Base-by-base conservation (phyloP, 1,140 invertebrate genomes). In the Papilio polyxenes region DNA sequence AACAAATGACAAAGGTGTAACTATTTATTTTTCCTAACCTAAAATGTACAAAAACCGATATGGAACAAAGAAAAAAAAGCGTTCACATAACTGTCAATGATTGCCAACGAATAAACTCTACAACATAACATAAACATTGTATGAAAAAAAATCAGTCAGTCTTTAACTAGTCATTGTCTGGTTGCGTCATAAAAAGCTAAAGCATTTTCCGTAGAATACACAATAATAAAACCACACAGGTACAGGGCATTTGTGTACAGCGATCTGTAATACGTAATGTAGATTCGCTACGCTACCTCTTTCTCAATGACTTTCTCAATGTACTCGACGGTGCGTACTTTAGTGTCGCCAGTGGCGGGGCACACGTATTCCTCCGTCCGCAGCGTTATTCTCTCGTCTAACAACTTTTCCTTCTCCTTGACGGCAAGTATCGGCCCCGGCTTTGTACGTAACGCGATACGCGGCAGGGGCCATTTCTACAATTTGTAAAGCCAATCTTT, bases 281-380 rank as follows among this genome's bases (percentile, higher is more conserved):
- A 93, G 91, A 93, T 87, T 89, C 87, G 90, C 88, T 83, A 87
- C 89, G 87, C 93, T 98, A 98, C 98, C 98, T 98, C 98, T 96
- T 97, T 98, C 95, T 98, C 98, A 95, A 98, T 98, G 93, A 98
- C 96, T 96, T 98, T 98, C 96, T 98, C 98, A 95, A 98, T 97
- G 95, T 98, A 97, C 96, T 98, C 97, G 92, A 98, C 96, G 81
- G 98, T 98, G 95, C 97, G 96, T 86, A 98, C 96, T 95, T 97
- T 97, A 92, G 96, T 96, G 93, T 97, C 97, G 87, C 98, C 98
- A 83, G 97, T 98, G 84, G 96, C 95, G 87, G 98, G 97, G 94
- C 98, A 98, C 87, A 97, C 93, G 95, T 97, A 98, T 94, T 98
- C 98, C 95, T 98, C 97, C 80, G 98, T 98, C 93, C 97, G 97